phyloP scores from a whole-genome alignment of 2,888 invertebrate species.

The Polydrusus pterygomalis region DNA sequence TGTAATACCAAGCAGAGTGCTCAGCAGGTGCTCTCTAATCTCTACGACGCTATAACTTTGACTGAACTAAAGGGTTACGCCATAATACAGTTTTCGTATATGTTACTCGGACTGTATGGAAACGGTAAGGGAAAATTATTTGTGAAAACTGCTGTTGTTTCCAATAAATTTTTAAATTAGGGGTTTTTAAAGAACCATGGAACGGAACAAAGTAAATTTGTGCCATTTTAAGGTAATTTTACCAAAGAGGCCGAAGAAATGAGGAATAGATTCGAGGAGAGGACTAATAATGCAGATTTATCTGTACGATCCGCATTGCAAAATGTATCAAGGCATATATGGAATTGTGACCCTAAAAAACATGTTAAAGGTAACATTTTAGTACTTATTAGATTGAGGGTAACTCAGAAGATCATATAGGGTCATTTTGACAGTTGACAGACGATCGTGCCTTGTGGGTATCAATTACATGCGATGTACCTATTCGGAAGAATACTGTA shows the following conservation, averaged over 20 bases:
- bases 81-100: slow-evolving; percentile 94
- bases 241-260: slow-evolving; percentile 83
- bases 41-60: slow-evolving; percentile 86
- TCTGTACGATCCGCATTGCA: slow-evolving; percentile 81
- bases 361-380: slow-evolving; percentile 78
- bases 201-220: background rate
- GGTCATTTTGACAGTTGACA: too few relatives aligned
- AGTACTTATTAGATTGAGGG: too few relatives aligned
- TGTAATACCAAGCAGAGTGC: slow-evolving; percentile 86
- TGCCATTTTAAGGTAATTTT: slow-evolving; percentile 78
- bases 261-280: slow-evolving; percentile 78
- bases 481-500: too few relatives aligned
- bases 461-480: too few relatives aligned
- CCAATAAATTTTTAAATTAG: slow-evolving; percentile 13
- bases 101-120: slow-evolving; percentile 84
- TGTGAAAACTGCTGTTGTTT: too few relatives aligned
- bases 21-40: slow-evolving; percentile 87
- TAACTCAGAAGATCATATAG: too few relatives aligned
- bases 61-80: slow-evolving; percentile 91
- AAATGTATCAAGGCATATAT: slow-evolving; percentile 81
- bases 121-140: slow-evolving; percentile 75
- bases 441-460: too few relatives aligned
- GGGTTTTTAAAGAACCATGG: too few relatives aligned
- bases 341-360: slow-evolving; percentile 84
- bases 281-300: slow-evolving; percentile 79